A percentile compares a stretch with the other conserved stretches of the same genome.
Evolutionary conservation across 2,888 invertebrate genomes (phyloP).

Genomic region (Hermaeophaga mercurialis): DNA sequence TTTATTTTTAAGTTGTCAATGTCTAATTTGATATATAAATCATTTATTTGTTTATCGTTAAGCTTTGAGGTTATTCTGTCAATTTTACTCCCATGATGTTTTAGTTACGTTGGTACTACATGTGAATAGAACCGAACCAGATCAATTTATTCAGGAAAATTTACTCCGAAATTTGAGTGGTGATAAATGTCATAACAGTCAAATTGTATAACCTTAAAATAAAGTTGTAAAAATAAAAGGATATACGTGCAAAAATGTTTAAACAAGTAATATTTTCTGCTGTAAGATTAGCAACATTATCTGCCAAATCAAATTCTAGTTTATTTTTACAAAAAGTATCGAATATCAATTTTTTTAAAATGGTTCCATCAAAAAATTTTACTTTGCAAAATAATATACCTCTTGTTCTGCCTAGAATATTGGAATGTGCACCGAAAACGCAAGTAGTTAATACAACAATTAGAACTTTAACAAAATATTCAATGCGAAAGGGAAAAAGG

Average conservation of each 20-base stretch:
- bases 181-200: too few relatives aligned
- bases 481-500: constrained; percentile 73
- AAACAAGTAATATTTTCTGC: constrained; percentile 31
- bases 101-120: too few relatives aligned
- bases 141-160: too few relatives aligned
- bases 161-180: too few relatives aligned
- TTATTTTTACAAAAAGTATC: constrained; percentile 24
- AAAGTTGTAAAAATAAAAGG: too few relatives aligned
- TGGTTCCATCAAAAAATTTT: constrained; percentile 17
- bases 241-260: constrained; percentile 32
- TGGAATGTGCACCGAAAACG: constrained; percentile 22
- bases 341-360: constrained; percentile 13
- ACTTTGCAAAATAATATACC: constrained; percentile 6
- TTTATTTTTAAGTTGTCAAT: neutral
- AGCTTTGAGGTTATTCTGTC: neutral
- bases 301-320: constrained; percentile 14
- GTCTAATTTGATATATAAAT: neutral
- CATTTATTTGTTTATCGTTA: neutral
- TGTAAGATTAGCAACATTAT: constrained; percentile 17
- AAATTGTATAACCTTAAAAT: too few relatives aligned
- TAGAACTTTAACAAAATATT: constrained; percentile 76
- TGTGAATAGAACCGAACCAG: too few relatives aligned
- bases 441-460: constrained; percentile 28
- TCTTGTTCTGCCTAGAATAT: neutral
- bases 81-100: too few relatives aligned